Evolutionary conservation across 2,888 invertebrate species (phyloP).

Genomic region (Spatulosminthurus flaviceps): DNA sequence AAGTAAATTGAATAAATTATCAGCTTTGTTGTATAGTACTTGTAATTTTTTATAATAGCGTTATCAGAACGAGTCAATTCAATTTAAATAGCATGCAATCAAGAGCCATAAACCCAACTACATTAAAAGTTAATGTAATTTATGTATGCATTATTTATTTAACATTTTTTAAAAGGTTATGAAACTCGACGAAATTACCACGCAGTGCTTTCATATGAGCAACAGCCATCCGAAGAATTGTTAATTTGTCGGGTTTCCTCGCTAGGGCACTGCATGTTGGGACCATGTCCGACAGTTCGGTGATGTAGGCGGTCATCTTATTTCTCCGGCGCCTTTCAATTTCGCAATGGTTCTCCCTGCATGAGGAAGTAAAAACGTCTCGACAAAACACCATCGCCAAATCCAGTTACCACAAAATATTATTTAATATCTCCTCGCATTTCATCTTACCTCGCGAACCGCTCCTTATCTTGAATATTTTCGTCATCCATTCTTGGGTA

Average conservation of each 20-base stretch:
- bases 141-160: background rate
- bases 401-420: constrained; percentile 10
- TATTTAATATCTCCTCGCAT: background rate
- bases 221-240: constrained; percentile 98
- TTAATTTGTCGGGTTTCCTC: constrained; percentile 98
- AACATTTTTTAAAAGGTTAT: background rate
- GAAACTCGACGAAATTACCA: constrained; percentile 70
- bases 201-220: constrained; percentile 98
- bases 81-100: constrained; percentile 8
- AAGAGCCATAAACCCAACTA: constrained; percentile 9
- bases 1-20: constrained; percentile 27
- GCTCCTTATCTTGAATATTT: constrained; percentile 94
- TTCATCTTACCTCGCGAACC: constrained; percentile 83
- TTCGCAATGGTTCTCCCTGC: constrained; percentile 98
- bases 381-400: constrained; percentile 63
- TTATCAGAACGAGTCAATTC: constrained; percentile 16
- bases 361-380: constrained; percentile 66
- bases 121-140: background rate
- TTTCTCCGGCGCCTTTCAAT: constrained; percentile 97
- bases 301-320: constrained; percentile 99
- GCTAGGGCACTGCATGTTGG: constrained; percentile 98
- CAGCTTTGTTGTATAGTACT: background rate
- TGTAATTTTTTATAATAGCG: background rate
- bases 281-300: constrained; percentile 99
- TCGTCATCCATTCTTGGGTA: constrained; percentile 92